A percentile compares a stretch with the other conserved stretches of the same genome.
Evolutionary conservation across 2,888 invertebrate genomes (phyloP).

Genomic region (Pseudococcus jackbeardsleyi): DNA sequence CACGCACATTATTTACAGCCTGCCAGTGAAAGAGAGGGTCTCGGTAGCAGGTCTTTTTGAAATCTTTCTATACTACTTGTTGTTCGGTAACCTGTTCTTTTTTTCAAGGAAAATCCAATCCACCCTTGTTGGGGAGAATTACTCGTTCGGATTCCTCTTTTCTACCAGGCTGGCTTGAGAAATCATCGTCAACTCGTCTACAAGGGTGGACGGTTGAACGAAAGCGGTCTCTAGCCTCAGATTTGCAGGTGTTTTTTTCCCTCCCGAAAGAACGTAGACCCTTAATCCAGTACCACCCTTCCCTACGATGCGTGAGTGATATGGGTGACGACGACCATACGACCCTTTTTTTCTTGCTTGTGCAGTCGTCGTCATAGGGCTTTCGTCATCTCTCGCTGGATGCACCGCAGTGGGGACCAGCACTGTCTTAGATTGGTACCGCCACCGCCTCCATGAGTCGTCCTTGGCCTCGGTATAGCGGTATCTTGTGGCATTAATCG

Average conservation of each 20-base stretch:
- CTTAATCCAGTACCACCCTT: conserved; percentile 43
- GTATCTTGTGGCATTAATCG: conserved; percentile 13
- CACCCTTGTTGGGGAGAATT: conserved; percentile 38
- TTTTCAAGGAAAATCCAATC: conserved; percentile 37
- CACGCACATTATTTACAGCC: not conserved
- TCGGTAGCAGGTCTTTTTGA: conserved; percentile 50
- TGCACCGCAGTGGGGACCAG: conserved; percentile 23
- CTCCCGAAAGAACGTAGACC: not conserved
- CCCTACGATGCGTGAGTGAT: conserved; percentile 56
- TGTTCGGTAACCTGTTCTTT: conserved; percentile 48
- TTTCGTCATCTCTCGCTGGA: conserved; percentile 36
- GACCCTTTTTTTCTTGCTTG: conserved; percentile 49
- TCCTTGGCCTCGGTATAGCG: not conserved
- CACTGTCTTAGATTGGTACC: not conserved
- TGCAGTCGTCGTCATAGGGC: not conserved
- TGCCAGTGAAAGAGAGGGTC: not conserved
- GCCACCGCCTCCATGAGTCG: not conserved
- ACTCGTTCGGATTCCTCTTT: conserved; percentile 15
- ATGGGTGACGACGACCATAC: conserved; percentile 63
- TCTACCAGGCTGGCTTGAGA: not conserved
- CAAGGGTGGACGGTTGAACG: conserved; percentile 40
- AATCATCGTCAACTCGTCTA: not conserved
- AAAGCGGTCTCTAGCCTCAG: conserved; percentile 40
- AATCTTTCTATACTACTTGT: conserved; percentile 51
- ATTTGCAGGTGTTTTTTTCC: conserved; percentile 62